Evolutionary conservation across 2,888 invertebrate species (phyloP), one percentile per base, ranked within the genome.

Genomic region (Drosophila colorata): DNA sequence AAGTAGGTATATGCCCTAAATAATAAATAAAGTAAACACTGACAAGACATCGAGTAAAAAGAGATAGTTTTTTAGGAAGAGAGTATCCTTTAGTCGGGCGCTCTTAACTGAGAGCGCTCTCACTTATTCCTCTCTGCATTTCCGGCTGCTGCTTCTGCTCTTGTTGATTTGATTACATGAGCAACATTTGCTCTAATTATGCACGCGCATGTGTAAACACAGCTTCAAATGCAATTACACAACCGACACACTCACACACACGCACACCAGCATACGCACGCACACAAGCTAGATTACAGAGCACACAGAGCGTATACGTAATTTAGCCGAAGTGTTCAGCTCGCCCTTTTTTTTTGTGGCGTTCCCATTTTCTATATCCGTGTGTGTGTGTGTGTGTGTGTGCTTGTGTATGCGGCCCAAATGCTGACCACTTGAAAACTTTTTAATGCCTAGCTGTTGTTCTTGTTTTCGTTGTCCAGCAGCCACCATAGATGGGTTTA

Each of bases 191-290:
- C 78, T 82, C 72, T 86, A 83, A 88, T 83, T 83, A 86, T 86
- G 86, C 83, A 83, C 88, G 88, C 87, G 82, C 86, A 86, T 88
- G 86, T 83, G 86, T 83, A 86, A 83, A 85, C 79, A 82, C 78
- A 70, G 69, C 55, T 46, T 43, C 63, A 85, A 85, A 87, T 82
- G 82, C 87, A 82, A 82, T 87, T 82, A 82, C 81, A 84, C 61
- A 65, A 65, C 59, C 44, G 18, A 58, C 38, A 40, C 40, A 64
- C 25, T 46, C 14, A 35, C 37, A 7, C 20, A 51, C 51, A 37
- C 20, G 43, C 35, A 33, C 13, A 61, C 23, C n/a, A n/a, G 20
- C 44, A 40, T 38, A 43, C 52, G 49, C 20, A 48, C 23, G 33
- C 56, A 47, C 46, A 44, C 37, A 23, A 11, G 31, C 46, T 63